Conservation (phyloP, 1,140 invertebrate genomes). For the Drosophila watanabei region DNA sequence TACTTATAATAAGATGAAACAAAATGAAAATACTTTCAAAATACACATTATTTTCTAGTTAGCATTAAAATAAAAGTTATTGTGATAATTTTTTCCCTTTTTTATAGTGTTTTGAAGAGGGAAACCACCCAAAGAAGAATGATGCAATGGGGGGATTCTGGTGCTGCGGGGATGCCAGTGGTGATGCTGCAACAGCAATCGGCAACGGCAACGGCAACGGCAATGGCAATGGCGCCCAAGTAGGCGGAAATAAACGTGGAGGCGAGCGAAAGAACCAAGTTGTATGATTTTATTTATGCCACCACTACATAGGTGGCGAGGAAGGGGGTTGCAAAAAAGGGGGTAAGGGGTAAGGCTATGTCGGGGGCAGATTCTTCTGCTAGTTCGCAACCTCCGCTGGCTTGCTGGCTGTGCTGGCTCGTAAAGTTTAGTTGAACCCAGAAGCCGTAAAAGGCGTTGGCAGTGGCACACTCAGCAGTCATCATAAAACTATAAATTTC, state of each 20-base stretch:
- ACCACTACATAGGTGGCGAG: conserved; percentile 32
- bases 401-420: conserved; percentile 51
- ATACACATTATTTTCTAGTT: not conserved
- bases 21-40: not conserved
- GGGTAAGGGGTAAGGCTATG: not conserved
- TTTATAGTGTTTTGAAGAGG: conserved; percentile 13
- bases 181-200: conserved; percentile 67
- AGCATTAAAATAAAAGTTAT: not conserved
- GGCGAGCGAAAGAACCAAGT: conserved; percentile 48
- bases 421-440: conserved; percentile 81
- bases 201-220: conserved; percentile 52
- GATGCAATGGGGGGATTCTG: conserved; percentile 46
- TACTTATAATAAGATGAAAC: not conserved
- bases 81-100: not conserved
- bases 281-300: conserved; percentile 83
- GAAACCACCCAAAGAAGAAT: conserved; percentile 15
- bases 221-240: conserved; percentile 76
- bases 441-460: conserved; percentile 82
- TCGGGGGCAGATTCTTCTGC: conserved; percentile 31
- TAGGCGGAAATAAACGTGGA: conserved; percentile 77
- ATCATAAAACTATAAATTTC: conserved; percentile 85
- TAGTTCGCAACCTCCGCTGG: conserved; percentile 22
- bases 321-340: conserved; percentile 1
- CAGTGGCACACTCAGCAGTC: conserved; percentile 83
- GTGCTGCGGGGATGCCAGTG: conserved; percentile 31